phyloP scores from a whole-genome alignment of 2,113 vertebrate species.

The Tychaedon coryphoeus region DNA sequence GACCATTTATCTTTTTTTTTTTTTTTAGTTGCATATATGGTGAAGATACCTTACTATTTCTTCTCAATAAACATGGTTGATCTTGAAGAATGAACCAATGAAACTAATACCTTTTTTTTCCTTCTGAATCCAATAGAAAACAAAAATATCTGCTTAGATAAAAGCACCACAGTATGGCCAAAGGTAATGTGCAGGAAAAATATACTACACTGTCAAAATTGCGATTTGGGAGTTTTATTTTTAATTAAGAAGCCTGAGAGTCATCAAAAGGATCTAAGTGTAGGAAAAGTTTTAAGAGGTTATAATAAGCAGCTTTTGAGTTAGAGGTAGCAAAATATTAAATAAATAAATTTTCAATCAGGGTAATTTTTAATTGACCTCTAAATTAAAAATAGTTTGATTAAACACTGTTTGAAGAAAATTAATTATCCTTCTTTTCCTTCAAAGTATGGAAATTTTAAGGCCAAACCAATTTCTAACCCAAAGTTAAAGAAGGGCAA shows the following conservation, averaged over 20 bases:
- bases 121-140: not conserved
- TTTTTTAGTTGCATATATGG: not conserved
- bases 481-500: conserved; percentile 51
- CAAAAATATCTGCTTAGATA: not conserved
- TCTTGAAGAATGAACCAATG: not conserved
- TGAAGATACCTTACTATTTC: not conserved
- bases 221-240: not conserved
- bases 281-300: not conserved
- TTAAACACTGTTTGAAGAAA: conserved; percentile 60
- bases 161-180: not conserved
- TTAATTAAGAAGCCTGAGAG: not conserved
- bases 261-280: conserved; percentile 3
- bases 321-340: conserved; percentile 39
- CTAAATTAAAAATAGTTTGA: conserved; percentile 53
- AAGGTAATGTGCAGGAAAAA: not conserved
- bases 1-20: not conserved
- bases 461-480: conserved; percentile 34
- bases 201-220: not conserved
- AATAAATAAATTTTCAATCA: conserved; percentile 28
- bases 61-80: not conserved
- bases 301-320: conserved; percentile 18
- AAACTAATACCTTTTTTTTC: not conserved
- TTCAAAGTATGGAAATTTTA: conserved; percentile 63
- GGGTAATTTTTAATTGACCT: conserved; percentile 45
- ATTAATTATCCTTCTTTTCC: conserved; percentile 57